phyloP scores from a whole-genome alignment of 2,797 vertebrate species.

The Gymnopithys bicolor region DNA sequence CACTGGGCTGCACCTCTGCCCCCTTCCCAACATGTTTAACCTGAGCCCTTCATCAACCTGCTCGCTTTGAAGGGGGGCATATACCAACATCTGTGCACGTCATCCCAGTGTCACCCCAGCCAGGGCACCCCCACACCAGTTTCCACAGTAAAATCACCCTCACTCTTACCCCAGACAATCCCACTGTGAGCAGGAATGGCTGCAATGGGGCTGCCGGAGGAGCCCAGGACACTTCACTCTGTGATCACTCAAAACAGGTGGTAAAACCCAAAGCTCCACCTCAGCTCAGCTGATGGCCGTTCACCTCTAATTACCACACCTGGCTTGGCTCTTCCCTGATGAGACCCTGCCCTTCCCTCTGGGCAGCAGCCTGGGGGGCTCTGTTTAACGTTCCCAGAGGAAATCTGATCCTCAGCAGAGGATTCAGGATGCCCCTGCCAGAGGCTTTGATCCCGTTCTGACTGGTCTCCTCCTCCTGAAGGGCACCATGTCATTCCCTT shows the following conservation, averaged over 20 bases:
- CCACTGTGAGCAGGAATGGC: fast-evolving
- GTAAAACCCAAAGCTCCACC: too few species aligned
- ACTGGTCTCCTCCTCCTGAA: not conserved
- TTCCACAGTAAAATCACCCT: not conserved
- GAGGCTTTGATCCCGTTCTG: not conserved
- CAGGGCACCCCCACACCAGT: not conserved
- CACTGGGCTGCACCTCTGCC: fast-evolving
- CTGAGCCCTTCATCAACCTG: not conserved
- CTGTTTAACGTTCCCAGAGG: not conserved
- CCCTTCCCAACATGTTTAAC: not conserved
- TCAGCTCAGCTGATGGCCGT: not conserved
- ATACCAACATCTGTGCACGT: fast-evolving
- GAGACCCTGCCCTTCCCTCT: not conserved
- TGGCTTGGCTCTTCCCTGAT: not conserved
- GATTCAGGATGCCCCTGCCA: not conserved
- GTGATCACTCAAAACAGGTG: not conserved
- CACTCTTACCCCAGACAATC: not conserved
- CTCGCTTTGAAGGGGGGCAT: fast-evolving
- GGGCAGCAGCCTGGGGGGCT: fast-evolving
- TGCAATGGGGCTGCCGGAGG: not conserved
- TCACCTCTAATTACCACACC: not conserved
- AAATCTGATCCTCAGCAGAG: fast-evolving
- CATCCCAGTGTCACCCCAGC: not conserved
- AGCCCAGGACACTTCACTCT: not conserved
- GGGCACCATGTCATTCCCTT: not conserved